Evolutionary conservation across 2,888 invertebrate species (phyloP).

Genomic region (Orthosia gracilis): DNA sequence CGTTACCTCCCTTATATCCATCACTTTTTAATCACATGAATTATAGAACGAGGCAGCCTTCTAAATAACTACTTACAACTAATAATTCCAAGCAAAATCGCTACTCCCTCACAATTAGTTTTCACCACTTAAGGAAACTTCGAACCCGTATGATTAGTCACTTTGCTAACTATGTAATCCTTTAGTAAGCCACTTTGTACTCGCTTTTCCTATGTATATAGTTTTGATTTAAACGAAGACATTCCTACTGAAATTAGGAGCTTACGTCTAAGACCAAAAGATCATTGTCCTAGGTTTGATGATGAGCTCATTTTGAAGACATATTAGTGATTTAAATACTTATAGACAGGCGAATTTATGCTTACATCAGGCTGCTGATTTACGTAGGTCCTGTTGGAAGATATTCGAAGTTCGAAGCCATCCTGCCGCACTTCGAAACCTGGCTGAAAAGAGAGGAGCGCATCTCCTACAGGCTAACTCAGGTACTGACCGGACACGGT

Average conservation of each 20-base stretch:
- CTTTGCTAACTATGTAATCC: conserved; percentile 52
- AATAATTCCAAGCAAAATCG: conserved; percentile 19
- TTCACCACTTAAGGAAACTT: conserved; percentile 43
- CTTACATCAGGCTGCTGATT: too few species aligned
- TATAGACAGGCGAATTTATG: too few species aligned
- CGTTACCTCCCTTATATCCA: too few species aligned
- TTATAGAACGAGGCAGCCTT: background rate
- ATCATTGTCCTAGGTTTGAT: background rate
- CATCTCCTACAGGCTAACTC: too few species aligned
- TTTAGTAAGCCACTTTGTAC: conserved; percentile 39
- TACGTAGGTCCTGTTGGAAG: too few species aligned
- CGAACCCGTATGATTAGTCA: conserved; percentile 37
- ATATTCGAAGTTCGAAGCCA: too few species aligned
- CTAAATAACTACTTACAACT: conserved; percentile 4
- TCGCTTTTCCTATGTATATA: conserved; percentile 19
- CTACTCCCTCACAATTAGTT: conserved; percentile 31
- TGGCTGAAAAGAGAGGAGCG: too few species aligned
- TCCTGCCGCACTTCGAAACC: too few species aligned
- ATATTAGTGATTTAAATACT: background rate
- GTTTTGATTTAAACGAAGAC: conserved; percentile 23
- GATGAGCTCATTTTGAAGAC: background rate
- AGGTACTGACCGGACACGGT: too few species aligned
- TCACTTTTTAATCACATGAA: too few species aligned
- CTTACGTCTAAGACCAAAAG: background rate
- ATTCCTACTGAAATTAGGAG: background rate